Base-by-base conservation (phyloP, 2,888 invertebrate species). In the Diabrotica balteata region DNA sequence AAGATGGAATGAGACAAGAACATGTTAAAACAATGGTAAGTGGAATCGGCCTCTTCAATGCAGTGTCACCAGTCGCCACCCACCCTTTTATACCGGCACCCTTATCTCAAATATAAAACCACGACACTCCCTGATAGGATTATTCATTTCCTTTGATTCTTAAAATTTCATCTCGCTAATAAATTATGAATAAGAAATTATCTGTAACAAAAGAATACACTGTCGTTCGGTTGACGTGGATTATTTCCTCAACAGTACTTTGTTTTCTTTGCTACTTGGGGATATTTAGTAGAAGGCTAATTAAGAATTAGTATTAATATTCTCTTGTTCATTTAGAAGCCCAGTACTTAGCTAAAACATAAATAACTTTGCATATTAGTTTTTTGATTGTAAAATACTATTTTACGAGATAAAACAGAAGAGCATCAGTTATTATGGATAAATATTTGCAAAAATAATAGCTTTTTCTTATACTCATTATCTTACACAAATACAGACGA, bases 1-100 rank as follows among this genome's bases (percentile, higher is more conserved):
- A 78, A 79, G 79, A 80, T 79, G 77, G 71, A 78, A 79, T 78
- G 77, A 75, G 79, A 80, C 78, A 79, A 80, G 80, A 77, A 80
- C 80, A 80, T 80, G 79, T 74, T 80, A 79, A 81, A 80, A 81
- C 81, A 81, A 81, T 81, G 76, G 80, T 69, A 69, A 79, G 80
- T 76, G 78, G 76, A 65, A 73, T 71, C 72, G 76, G 72, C 70
- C 77, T 75, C 77, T 78, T 75, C 71, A 77, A 69, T 65, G 65
- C 69, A 62, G 73, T 75, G 74, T 73, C 72, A 64, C 65, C 66
- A 74, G 42, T 52, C 62, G 44, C 62, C 62, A 62, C 62, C 59
- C 52, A 51, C 64, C 75, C 74, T 75, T 73, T 76, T 67, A 75
- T 79, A 76, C 71, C 72, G 79, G 79, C 79, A 70, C 79, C 79